Evolutionary conservation across 1,140 invertebrate genomes (phyloP), one percentile per base, ranked within the genome.

Genomic region (Lordiphosa clarofinis): DNA sequence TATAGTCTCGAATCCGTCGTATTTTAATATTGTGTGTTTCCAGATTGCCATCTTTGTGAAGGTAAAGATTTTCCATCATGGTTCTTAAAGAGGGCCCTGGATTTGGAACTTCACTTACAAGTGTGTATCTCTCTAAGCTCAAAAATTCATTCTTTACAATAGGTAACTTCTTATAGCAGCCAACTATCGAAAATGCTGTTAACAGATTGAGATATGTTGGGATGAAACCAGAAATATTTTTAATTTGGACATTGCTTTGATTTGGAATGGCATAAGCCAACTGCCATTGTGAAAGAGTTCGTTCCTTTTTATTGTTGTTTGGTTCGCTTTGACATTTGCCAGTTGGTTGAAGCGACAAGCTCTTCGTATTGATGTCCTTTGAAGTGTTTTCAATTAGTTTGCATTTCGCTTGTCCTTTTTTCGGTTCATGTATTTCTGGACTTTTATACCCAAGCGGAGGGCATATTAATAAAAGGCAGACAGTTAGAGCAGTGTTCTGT

Each of bases 381-480:
- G 56, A 75, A 75, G 72, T 75, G 72, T 71, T 75, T 75, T 65
- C 72, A 75, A 75, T 75, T 75, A 75, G 72, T 70, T 71, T 70
- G 52, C 65, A 74, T 75, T 64, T 56, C 63, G 63, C 62, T 73
- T 63, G 53, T 54, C 47, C 35, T 49, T 40, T 24, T 10, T 13
- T 5, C 1, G 24, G 19, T 47, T 40, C 24, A 52, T 43, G 37
- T 66, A 19, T 37, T 68, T 42, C 21, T 24, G 11, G 12, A 5
- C 11, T 5, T 31, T 31, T 31, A 37, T 12, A 13, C 42, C 52
- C 39, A 37, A 9, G 42, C 38, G 38, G 12, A 31, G 55, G 49
- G 43, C 66, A 75, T 65, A 70, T 70, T 75, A 74, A 74, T 74
- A 69, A 63, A 56, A 52, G 46, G 56, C 39, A 42, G 61, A 59